Percentiles rank a stretch among this genome's conserved stretches.
These are phyloP conservation scores for Galagoides demidoff DNA, from an alignment of 2,797 vertebrate species.

Conservation along the genomic window DNA sequence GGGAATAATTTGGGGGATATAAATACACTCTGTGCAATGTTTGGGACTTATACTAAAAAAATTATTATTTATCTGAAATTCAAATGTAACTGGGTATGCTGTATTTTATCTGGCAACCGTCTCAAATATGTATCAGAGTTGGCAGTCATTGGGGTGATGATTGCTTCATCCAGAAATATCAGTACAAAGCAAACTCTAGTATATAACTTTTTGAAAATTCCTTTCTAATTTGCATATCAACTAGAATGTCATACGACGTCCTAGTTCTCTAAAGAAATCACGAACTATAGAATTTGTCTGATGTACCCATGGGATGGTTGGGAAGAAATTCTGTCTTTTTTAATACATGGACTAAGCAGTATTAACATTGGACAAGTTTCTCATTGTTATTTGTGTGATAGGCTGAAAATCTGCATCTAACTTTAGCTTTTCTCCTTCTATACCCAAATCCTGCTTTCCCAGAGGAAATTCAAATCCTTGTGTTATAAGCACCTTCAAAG, in stretches of 20 bases:
- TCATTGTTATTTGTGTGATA: neutral
- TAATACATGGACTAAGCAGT: neutral
- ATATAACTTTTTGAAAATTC: neutral
- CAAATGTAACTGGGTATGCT: neutral
- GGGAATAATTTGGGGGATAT: neutral
- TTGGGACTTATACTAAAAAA: neutral
- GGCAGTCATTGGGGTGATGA: neutral
- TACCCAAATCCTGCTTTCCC: neutral
- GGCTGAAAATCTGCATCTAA: neutral
- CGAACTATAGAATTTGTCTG: neutral
- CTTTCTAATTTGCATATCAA: neutral
- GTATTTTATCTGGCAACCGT: neutral
- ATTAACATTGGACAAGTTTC: neutral
- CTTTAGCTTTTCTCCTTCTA: neutral
- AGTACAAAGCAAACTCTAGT: neutral
- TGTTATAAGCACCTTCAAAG: neutral
- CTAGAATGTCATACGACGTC: neutral
- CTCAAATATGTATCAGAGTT: neutral
- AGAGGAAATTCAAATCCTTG: neutral
- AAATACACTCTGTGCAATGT: neutral
- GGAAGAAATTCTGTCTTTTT: neutral
- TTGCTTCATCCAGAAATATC: neutral
- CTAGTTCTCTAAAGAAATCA: neutral
- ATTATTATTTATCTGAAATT: constrained; percentile 15
- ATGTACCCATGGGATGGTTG: neutral